Evolutionary conservation across 2,888 invertebrate genomes (phyloP), one percentile per base, ranked within the genome.

Genomic region (Leistus spinibarbis): DNA sequence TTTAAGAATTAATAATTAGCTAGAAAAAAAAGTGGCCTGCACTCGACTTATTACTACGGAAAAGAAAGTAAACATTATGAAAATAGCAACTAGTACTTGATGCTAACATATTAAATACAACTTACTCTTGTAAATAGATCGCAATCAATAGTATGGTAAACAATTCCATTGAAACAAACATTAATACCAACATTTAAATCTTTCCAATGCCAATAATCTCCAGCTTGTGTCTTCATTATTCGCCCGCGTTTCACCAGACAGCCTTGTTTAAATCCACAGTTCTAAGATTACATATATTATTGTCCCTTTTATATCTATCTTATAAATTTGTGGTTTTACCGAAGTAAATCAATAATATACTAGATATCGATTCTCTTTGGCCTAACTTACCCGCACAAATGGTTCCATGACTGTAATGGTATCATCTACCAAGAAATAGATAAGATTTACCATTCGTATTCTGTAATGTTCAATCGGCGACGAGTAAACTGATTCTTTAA

Each of bases 381-480:
- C n/a, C n/a, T n/a, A n/a, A 81, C 85, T 82, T 87, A 92, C 92
- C 84, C 85, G 86, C 13, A 91, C 87, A 77, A 86, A 84, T 0
- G 95, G 95, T 82, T 96, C 96, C 82, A 92, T 91, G 0, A 96
- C 91, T 3, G 91, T 92, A 77, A 96, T 88, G 5, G 92, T 91
- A 83, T 96, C 95, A 81, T 96, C 95, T 80, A 95, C 95, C 72
- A 96, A 87, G 81, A 93, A 94, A 84, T 96, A 97, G 57, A 93
- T 88, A 73, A 97, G 90, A 81, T 95, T 93, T 54, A 96, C 95
- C 66, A 91, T 87, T 16, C 96, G 90, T 54, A 95, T 90, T 62
- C 95, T 87, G 83, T 89, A 94, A 81, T 88, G 88, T 81, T 93
- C 93, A 60, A 89, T 85, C 0, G 92, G 91, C 9, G 92, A 94